Percentiles rank a stretch among this genome's conserved stretches.
phyloP scores from a whole-genome alignment of 2,888 invertebrate genomes.

The Entomobrya proxima region DNA sequence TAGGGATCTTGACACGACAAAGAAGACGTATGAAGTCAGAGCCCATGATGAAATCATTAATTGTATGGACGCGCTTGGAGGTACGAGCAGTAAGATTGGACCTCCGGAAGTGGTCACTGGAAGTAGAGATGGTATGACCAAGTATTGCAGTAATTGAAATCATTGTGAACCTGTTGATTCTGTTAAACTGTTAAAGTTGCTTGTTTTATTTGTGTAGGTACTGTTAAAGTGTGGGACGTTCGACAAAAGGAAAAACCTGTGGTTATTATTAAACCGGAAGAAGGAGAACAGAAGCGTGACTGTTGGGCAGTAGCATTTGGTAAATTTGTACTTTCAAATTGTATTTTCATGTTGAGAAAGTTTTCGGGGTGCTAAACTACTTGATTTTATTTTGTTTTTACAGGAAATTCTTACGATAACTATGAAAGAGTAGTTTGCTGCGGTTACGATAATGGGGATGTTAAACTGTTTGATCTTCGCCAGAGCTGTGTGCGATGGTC shows the following conservation, averaged over 20 bases:
- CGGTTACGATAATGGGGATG: conserved; percentile 97
- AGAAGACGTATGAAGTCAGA: conserved; percentile 87
- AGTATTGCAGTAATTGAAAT: too few relatives aligned
- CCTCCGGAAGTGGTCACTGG: conserved; percentile 97
- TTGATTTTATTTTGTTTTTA: too few relatives aligned
- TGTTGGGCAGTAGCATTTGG: conserved; percentile 96
- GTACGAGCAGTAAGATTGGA: conserved; percentile 85
- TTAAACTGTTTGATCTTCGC: conserved; percentile 94
- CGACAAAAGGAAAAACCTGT: conserved; percentile 93
- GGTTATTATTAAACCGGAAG: conserved; percentile 88
- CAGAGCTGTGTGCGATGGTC: conserved; percentile 92
- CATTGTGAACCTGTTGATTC: too few relatives aligned
- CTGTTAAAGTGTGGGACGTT: conserved; percentile 96
- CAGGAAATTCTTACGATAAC: conserved; percentile 89
- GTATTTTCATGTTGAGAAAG: too few relatives aligned
- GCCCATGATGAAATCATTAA: conserved; percentile 93
- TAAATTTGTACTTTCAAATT: too few relatives aligned
- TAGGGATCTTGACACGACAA: conserved; percentile 87
- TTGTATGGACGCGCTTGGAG: conserved; percentile 93
- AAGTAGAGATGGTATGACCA: conserved; percentile 88
- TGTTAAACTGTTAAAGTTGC: conserved; percentile 2
- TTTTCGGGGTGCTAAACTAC: neutral
- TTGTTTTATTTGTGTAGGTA: conserved; percentile 79
- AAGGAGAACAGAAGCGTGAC: conserved; percentile 86
- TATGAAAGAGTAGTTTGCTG: conserved; percentile 91